Evolutionary conservation across 2,113 vertebrate genomes (phyloP).

Genomic region (Chaenocephalus aceratus): DNA sequence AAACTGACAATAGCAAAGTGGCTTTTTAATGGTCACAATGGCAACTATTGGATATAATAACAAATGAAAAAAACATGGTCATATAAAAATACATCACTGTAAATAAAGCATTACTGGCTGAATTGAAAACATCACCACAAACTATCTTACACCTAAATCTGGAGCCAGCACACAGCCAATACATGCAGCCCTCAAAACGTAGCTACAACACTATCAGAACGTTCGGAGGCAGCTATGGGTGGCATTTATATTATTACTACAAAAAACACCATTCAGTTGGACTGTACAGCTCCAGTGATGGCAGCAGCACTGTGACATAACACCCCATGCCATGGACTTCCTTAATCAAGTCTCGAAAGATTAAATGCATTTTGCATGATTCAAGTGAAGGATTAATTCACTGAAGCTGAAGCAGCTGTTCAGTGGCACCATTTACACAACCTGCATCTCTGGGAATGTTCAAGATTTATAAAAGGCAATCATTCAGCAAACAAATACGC

Average conservation of each 20-base stretch:
- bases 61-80: conserved; percentile 57
- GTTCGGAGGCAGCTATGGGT: conserved; percentile 61
- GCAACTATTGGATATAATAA: conserved; percentile 74
- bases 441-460: conserved; percentile 48
- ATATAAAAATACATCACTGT: conserved; percentile 81
- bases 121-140: conserved; percentile 82
- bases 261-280: conserved; percentile 58
- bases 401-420: conserved; percentile 43
- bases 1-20: conserved; percentile 81
- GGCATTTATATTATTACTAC: conserved; percentile 49
- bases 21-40: conserved; percentile 75
- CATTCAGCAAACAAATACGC: conserved; percentile 34
- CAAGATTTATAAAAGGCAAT: conserved; percentile 49
- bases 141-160: conserved; percentile 77
- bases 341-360: conserved; percentile 51
- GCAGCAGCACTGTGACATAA: conserved; percentile 40
- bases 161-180: conserved; percentile 75
- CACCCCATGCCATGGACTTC: conserved; percentile 54
- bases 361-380: conserved; percentile 43
- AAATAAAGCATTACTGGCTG: conserved; percentile 77
- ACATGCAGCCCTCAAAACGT: conserved; percentile 79
- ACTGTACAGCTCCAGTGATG: conserved; percentile 56
- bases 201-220: conserved; percentile 73
- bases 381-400: conserved; percentile 14
- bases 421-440: conserved; percentile 35